Conservation (phyloP, 92 coral and sea anemone genomes). For the Pocillopora meandrina region DNA sequence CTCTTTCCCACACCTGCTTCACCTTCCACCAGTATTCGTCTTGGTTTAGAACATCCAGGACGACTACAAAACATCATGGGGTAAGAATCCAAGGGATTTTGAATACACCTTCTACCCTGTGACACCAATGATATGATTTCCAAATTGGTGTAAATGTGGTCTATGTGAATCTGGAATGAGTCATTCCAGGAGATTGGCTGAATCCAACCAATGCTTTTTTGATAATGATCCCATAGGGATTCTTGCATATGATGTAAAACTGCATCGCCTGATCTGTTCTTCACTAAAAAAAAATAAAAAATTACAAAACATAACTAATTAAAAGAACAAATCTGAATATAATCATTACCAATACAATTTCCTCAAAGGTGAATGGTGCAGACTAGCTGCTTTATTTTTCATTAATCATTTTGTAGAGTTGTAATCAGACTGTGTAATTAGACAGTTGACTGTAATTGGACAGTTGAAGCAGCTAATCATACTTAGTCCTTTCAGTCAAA, state of each 20-base stretch:
- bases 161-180: constrained; percentile 73
- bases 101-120: constrained; percentile 46
- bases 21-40: constrained; percentile 73
- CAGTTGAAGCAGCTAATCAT: too few relatives aligned
- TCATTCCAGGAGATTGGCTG: constrained; percentile 81
- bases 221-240: constrained; percentile 74
- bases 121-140: constrained; percentile 56
- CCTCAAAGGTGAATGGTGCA: too few relatives aligned
- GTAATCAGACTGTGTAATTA: too few relatives aligned
- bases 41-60: constrained; percentile 50
- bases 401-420: too few relatives aligned
- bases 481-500: too few relatives aligned
- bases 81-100: constrained; percentile 57
- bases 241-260: constrained; percentile 34
- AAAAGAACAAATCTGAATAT: neutral
- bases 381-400: too few relatives aligned
- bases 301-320: too few relatives aligned
- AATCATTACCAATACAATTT: too few relatives aligned
- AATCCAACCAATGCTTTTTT: constrained; percentile 79
- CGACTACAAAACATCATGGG: constrained; percentile 50
- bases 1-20: constrained; percentile 86
- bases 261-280: constrained; percentile 15
- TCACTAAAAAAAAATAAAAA: constrained; percentile 5
- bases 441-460: too few relatives aligned
- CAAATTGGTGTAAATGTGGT: constrained; percentile 81